Evolutionary conservation across 2,113 vertebrate species (phyloP), one percentile per base, ranked within the genome.

Genomic region (Acanthochromis polyacanthus): DNA sequence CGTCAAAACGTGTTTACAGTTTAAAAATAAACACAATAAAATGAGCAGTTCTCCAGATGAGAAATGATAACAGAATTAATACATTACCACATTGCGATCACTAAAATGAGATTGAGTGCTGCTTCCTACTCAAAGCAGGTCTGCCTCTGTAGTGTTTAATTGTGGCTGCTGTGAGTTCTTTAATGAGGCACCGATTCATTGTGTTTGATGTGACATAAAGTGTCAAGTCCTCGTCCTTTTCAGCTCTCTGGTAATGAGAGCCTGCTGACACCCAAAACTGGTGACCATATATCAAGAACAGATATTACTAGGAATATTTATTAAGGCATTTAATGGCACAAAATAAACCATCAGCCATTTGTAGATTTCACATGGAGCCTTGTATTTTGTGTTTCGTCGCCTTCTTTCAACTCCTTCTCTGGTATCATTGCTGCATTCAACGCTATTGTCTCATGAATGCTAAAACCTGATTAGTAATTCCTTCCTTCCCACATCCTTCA

Each of bases 401-500:
- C 40, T n/a, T 68, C 55, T 53, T 52, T 55, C 51, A 55, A 16
- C 52, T 10, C 20, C 38, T 60, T 32, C 22, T 76, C 45, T 38
- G 40, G 38, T 28, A 9, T 30, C 16, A 62, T 10, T 10, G 4
- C 23, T 57, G 3, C 22, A 40, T 28, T 81, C 25, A 75, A 68
- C 11, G 57, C 30, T 66, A 48, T 55, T 56, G 73, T 65, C 43
- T 20, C 11, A 16, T 38, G n/a, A 77, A 74, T 25, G 57, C 32
- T 55, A 53, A 83, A 73, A 65, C 59, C 15, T 8, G 16, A 82
- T 79, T 55, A 74, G 62, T 72, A 61, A 64, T 65, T 48, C 19
- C 62, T 81, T 84, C 83, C 63, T 89, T 59, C 45, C 76, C 43
- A 40, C 4, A 28, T 55, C 76, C 72, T 74, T 66, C 55, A 57